phyloP scores from a whole-genome alignment of 2,888 invertebrate genomes.

The Conomelus anceps region DNA sequence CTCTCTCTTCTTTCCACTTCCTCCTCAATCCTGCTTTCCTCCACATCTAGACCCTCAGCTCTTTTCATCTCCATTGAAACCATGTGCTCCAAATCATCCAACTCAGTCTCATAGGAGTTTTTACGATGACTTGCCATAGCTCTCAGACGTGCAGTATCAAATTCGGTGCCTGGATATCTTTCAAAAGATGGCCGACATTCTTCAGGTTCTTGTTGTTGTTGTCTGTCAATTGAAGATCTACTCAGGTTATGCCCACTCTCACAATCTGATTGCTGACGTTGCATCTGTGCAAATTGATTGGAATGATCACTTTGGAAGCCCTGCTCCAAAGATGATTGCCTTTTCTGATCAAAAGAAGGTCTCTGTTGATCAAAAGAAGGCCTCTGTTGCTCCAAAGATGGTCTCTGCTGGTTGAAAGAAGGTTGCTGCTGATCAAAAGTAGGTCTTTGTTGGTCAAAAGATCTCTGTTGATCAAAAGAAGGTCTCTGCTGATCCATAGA shows the following conservation, averaged over 20 bases:
- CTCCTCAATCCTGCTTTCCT: background rate
- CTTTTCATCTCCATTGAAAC: background rate
- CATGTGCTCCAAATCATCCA: background rate
- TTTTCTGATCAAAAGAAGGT: background rate
- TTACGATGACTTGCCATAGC: background rate
- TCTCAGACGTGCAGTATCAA: background rate
- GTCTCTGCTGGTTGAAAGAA: background rate
- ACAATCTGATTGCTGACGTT: background rate
- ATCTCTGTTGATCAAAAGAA: background rate
- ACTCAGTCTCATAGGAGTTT: background rate
- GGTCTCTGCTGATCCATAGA: background rate
- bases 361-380: background rate
- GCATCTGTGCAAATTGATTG: background rate
- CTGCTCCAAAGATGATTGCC: background rate
- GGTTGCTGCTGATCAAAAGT: background rate
- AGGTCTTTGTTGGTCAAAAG: background rate
- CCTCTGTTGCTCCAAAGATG: background rate
- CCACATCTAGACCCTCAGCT: background rate
- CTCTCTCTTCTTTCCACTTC: constrained; percentile 43
- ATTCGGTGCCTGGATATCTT: background rate
- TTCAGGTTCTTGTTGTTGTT: background rate
- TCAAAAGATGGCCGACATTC: background rate
- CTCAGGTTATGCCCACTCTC: background rate
- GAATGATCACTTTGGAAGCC: background rate
- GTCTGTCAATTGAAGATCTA: background rate